phyloP scores from a whole-genome alignment of 2,113 vertebrate species.

The Rana temporaria region DNA sequence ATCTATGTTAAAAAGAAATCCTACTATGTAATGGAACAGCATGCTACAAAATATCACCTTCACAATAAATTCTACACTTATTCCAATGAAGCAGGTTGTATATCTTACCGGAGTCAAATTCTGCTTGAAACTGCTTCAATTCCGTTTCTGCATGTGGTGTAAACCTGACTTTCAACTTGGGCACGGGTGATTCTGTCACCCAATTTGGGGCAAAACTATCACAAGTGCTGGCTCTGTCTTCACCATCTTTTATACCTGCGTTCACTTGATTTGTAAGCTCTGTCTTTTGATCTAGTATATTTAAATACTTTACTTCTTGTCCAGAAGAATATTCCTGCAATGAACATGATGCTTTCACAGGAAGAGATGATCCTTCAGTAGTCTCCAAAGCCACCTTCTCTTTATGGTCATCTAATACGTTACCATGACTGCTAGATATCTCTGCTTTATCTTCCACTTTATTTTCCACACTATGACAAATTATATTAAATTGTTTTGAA shows the following conservation, averaged over 20 bases:
- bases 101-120: constrained; percentile 65
- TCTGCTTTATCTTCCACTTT: neutral
- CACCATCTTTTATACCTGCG: neutral
- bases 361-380: neutral
- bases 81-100: no score
- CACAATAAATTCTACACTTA: no score
- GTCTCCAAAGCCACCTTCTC: neutral
- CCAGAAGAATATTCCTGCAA: neutral
- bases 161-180: constrained; percentile 79
- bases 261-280: neutral
- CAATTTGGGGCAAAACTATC: constrained; percentile 75
- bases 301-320: neutral
- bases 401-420: neutral
- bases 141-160: constrained; percentile 79
- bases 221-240: constrained; percentile 4
- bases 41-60: no score
- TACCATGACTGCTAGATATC: neutral
- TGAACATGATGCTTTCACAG: neutral
- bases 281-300: neutral
- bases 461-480: neutral
- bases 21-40: no score
- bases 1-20: no score
- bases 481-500: neutral
- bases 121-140: constrained; percentile 72
- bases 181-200: constrained; percentile 78